phyloP scores from a whole-genome alignment of 2,888 invertebrate species.

The Catocala nupta region DNA sequence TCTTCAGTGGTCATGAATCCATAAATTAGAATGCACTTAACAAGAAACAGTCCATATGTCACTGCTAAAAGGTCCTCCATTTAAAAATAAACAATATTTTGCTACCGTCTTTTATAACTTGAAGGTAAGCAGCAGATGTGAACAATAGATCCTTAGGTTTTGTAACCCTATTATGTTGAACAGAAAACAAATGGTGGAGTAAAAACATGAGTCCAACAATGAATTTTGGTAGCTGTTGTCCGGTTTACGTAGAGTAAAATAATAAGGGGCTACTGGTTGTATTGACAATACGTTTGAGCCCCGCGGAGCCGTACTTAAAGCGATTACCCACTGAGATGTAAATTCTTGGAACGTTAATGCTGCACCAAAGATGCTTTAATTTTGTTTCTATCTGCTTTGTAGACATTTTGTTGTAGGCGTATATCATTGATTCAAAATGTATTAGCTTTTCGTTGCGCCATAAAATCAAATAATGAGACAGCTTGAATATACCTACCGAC shows the following conservation, averaged over 20 bases:
- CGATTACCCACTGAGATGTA: slow-evolving; percentile 70
- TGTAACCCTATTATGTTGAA: slow-evolving; percentile 79
- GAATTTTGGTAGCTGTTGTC: slow-evolving; percentile 64
- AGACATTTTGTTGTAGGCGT: not conserved
- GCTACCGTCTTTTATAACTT: slow-evolving; percentile 76
- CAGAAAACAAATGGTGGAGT: slow-evolving; percentile 76
- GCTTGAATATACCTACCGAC: no score
- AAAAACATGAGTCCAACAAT: slow-evolving; percentile 74
- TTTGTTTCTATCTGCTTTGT: slow-evolving; percentile 32
- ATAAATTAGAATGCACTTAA: slow-evolving; percentile 78
- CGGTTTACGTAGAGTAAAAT: slow-evolving; percentile 75
- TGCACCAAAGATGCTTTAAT: slow-evolving; percentile 16
- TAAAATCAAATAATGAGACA: no score
- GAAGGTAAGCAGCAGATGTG: slow-evolving; percentile 74
- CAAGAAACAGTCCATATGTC: slow-evolving; percentile 78
- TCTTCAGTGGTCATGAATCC: slow-evolving; percentile 71
- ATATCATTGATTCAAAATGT: not conserved
- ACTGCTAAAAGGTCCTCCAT: slow-evolving; percentile 78
- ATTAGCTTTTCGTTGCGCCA: no score
- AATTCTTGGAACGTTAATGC: slow-evolving; percentile 46
- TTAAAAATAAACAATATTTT: slow-evolving; percentile 85
- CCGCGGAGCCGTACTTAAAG: slow-evolving; percentile 70
- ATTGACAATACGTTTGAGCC: slow-evolving; percentile 70
- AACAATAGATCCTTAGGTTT: slow-evolving; percentile 72
- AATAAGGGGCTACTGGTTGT: slow-evolving; percentile 73